A percentile compares a stretch with the other conserved stretches of the same genome.
Conservation (phyloP, 2,888 invertebrate genomes). For the Caenorhabditis uteleia region DNA sequence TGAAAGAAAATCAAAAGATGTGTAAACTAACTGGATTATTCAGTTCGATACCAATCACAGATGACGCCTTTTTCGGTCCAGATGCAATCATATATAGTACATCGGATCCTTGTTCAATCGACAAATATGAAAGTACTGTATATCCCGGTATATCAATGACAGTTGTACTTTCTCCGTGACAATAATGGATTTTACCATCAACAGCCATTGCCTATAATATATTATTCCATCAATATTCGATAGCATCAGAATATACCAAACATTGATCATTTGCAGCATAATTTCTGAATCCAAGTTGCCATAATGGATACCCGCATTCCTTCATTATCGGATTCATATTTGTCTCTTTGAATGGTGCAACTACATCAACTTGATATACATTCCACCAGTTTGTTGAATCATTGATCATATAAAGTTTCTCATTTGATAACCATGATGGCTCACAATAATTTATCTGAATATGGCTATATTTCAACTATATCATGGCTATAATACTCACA, state of each 20-base stretch:
- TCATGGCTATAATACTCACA: constrained; percentile 5
- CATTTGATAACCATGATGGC: constrained; percentile 70
- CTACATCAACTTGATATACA: constrained; percentile 67
- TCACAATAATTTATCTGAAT: constrained; percentile 66
- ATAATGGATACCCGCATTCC: constrained; percentile 54
- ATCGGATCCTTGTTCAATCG: constrained; percentile 47
- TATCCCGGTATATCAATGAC: too few species aligned
- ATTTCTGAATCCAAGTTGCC: constrained; percentile 51
- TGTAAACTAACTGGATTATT: too few species aligned
- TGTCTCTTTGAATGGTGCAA: constrained; percentile 12
- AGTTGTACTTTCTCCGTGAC: too few species aligned
- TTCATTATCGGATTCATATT: constrained; percentile 40
- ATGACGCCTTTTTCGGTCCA: constrained; percentile 66
- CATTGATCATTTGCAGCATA: constrained; percentile 26
- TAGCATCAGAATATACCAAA: too few species aligned
- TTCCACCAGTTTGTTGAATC: constrained; percentile 72
- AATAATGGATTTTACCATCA: too few species aligned
- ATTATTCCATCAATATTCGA: too few species aligned
- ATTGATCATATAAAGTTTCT: constrained; percentile 68
- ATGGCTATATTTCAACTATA: too few species aligned
- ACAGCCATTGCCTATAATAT: too few species aligned
- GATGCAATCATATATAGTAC: constrained; percentile 68
- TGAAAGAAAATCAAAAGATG: too few species aligned
- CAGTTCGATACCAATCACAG: constrained; percentile 66
- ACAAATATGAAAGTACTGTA: constrained; percentile 40